Base-by-base conservation (phyloP, 2,113 vertebrate genomes). In the Enhydra lutris region DNA sequence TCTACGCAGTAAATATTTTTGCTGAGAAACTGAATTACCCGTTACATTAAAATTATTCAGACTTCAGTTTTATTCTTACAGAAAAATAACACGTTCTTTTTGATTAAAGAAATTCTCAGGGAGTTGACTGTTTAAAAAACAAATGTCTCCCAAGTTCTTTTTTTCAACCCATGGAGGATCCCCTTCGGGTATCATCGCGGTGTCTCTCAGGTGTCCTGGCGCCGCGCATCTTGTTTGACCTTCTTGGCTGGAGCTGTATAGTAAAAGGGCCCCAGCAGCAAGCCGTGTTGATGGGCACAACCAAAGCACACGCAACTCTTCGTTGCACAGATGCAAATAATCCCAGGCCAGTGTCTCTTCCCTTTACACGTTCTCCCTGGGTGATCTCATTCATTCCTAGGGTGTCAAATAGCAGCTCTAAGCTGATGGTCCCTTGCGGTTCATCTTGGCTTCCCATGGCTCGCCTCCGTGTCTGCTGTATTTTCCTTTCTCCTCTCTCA, bases 1-100 rank as follows among this genome's bases (percentile, higher is more conserved):
- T 89, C 47, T 31, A 1, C 85, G 55, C 61, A 92, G 34, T 95
- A 59, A 57, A 78, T 86, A 42, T 94, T 94, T 94, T 85, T 92
- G 52, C 59, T 39, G 42, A 84, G 71, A 63, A 95, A 84, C 67
- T 97, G 52, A 73, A 92, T 89, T 63, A 26, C 42, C 67, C 91
- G 52, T 95, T 94, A 65, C 47, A 90, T 89, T 92, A 92, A 84
- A 84, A 71, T 65, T 65, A 61, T 86, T 92, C 29, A 92, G 45
- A 45, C 21, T 59, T 31, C 26, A 36, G 31, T 86, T 96, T 96
- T 89, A 91, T 95, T 96, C 26, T 81, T 94, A 39, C 7, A 80
- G 57, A 96, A 94, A 97, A 50, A 89, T n/a, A 82, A 47, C 21
- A n/a, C 42, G 3, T 84, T 92, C 39, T 79, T 92, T 92, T 78